Evolutionary conservation across 2,797 vertebrate genomes (phyloP), one percentile per base, ranked within the genome.

Genomic region (Anabas testudineus): DNA sequence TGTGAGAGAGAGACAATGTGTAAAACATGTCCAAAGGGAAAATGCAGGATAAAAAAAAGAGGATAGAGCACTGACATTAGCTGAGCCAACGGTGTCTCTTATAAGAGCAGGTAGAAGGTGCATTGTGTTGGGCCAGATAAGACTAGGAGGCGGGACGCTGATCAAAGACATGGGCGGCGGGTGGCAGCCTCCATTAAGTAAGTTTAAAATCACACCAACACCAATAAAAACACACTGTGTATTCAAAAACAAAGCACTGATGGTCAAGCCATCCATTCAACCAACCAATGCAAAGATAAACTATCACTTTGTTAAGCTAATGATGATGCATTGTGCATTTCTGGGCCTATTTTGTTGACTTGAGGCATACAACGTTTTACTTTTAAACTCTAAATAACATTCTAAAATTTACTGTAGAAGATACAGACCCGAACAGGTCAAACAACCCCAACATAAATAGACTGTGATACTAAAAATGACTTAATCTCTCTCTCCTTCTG

Each of bases 81-180:
- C 66, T 19, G 22, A 56, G 21, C 54, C 14, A 22, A 68, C n/a
- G 8, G 65, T 52, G 22, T 16, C 6, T 54, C 62, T 69, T 65
- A 80, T 55, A 46, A 42, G 54, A 78, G 54, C 69, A 83, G 74
- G 80, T 68, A 69, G 67, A 30, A 26, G 46, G 41, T 75, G 36
- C 34, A 68, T 71, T 89, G 84, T 84, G 70, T 59, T 43, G 4
- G 55, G 36, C 48, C 42, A 81, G 73, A 85, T 78, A 83, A 85
- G 70, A n/a, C 51, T 32, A n/a, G 55, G 54, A 80, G 73, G 71
- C 67, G 56, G 61, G 70, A 79, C 57, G 62, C 39, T 61, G 63
- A 83, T 86, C 69, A 82, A 80, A 83, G 63, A 78, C 48, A 13
- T 45, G 51, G 22, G 39, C n/a, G 45, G 53, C 46, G 64, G 39